A percentile compares a stretch with the other conserved stretches of the same genome.
phyloP scores from a whole-genome alignment of 2,888 invertebrate species.

The Napeogenes inachia region DNA sequence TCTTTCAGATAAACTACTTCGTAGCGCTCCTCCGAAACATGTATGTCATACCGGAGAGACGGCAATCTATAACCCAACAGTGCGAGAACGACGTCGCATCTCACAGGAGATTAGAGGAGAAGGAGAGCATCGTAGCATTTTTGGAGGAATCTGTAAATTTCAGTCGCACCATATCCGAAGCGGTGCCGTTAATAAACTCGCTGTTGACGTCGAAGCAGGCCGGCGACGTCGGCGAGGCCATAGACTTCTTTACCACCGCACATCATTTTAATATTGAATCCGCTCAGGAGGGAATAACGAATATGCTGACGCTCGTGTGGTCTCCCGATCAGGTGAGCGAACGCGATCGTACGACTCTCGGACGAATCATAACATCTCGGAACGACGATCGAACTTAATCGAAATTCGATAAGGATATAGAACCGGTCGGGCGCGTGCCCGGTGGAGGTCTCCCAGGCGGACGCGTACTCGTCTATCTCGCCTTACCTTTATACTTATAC shows the following conservation, averaged over 20 bases:
- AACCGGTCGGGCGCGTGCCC: too few relatives aligned
- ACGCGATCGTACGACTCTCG: neutral
- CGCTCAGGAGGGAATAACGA: slow-evolving; percentile 82
- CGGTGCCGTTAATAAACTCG: slow-evolving; percentile 80
- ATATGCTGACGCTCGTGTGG: slow-evolving; percentile 88
- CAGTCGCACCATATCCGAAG: slow-evolving; percentile 62
- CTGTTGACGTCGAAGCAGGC: slow-evolving; percentile 84
- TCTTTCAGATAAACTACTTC: slow-evolving; percentile 63
- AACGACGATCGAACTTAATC: too few relatives aligned
- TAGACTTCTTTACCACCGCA: slow-evolving; percentile 90
- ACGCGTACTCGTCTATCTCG: too few relatives aligned
- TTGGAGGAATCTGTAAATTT: slow-evolving; percentile 81
- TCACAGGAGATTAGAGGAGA: slow-evolving; percentile 76
- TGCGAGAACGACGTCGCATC: slow-evolving; percentile 66
- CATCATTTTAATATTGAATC: slow-evolving; percentile 87
- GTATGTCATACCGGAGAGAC: slow-evolving; percentile 58
- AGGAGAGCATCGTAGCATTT: slow-evolving; percentile 82
- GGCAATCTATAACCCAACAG: slow-evolving; percentile 55
- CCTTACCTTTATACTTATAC: too few relatives aligned
- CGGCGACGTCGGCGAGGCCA: slow-evolving; percentile 91
- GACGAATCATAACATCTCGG: too few relatives aligned
- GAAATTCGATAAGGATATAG: too few relatives aligned
- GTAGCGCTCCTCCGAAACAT: slow-evolving; percentile 65
- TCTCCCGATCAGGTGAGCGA: slow-evolving; percentile 82
- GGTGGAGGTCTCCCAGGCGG: too few relatives aligned